phyloP scores from a whole-genome alignment of 1,140 invertebrate genomes.

The Trialeurodes vaporariorum region DNA sequence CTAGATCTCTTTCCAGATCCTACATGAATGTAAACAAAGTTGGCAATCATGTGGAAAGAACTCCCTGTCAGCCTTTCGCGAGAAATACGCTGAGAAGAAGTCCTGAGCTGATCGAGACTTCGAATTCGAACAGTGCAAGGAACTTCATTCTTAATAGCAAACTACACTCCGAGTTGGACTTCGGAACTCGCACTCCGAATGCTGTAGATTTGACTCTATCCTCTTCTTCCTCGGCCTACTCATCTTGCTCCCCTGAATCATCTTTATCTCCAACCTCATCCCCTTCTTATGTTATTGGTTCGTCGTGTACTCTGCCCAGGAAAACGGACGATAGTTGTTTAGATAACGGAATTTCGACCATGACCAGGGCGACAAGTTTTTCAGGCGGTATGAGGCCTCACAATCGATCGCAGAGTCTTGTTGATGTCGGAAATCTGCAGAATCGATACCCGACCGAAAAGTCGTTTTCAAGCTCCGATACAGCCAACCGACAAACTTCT shows the following conservation, averaged over 20 bases:
- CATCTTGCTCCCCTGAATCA: constrained; percentile 26
- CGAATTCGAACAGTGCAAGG: constrained; percentile 16
- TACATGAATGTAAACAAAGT: constrained; percentile 15
- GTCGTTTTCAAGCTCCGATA: constrained; percentile 1
- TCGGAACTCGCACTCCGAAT: constrained; percentile 32
- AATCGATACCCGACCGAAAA: constrained; percentile 11
- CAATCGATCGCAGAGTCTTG: constrained; percentile 36
- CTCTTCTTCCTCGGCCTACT: constrained; percentile 23
- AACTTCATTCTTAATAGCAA: constrained; percentile 20
- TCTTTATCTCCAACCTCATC: constrained; percentile 30
- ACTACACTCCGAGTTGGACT: constrained; percentile 18
- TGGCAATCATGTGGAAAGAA: background rate
- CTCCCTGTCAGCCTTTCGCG: background rate
- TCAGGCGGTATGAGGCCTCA: constrained; percentile 31
- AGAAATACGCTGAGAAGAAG: background rate
- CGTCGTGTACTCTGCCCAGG: constrained; percentile 21
- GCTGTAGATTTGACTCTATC: constrained; percentile 32
- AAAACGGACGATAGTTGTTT: constrained; percentile 15
- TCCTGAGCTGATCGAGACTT: background rate
- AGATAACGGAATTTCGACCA: constrained; percentile 12
- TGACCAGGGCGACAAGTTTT: constrained; percentile 41
- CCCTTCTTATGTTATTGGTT: constrained; percentile 19
- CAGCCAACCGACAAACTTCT: constrained; percentile 29
- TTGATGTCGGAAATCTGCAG: constrained; percentile 32
- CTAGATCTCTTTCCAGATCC: constrained; percentile 15